Evolutionary conservation across 2,113 vertebrate genomes (phyloP).

Genomic region (Stigmatopora argus): DNA sequence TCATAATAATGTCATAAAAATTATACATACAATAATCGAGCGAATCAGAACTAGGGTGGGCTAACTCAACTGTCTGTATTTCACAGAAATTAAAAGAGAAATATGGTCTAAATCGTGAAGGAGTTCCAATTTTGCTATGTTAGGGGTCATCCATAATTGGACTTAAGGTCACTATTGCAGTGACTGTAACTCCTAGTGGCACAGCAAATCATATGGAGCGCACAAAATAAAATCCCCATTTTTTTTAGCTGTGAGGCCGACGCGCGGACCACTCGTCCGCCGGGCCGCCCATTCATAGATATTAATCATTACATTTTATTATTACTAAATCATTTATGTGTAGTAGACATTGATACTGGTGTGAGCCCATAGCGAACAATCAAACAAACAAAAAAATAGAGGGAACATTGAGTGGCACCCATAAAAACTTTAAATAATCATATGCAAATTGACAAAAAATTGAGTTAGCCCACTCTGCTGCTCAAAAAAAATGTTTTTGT

Average conservation of each 20-base stretch:
- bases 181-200: too few species aligned
- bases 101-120: neutral
- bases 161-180: neutral
- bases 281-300: too few species aligned
- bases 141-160: neutral
- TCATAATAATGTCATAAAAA: constrained; percentile 42
- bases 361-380: too few species aligned
- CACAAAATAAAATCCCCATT: too few species aligned
- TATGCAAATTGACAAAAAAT: neutral
- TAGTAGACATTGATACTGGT: too few species aligned
- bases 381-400: too few species aligned
- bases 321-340: too few species aligned
- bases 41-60: neutral
- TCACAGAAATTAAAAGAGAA: neutral
- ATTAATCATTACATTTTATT: too few species aligned
- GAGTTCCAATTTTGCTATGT: neutral
- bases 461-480: neutral
- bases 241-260: too few species aligned
- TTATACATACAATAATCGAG: constrained; percentile 50
- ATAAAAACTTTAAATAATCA: neutral
- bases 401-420: neutral
- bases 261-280: too few species aligned
- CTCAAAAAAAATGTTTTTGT: neutral
- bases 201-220: too few species aligned
- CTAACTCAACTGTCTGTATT: neutral